phyloP scores from a whole-genome alignment of 2,113 vertebrate genomes.

The Octodon degus region DNA sequence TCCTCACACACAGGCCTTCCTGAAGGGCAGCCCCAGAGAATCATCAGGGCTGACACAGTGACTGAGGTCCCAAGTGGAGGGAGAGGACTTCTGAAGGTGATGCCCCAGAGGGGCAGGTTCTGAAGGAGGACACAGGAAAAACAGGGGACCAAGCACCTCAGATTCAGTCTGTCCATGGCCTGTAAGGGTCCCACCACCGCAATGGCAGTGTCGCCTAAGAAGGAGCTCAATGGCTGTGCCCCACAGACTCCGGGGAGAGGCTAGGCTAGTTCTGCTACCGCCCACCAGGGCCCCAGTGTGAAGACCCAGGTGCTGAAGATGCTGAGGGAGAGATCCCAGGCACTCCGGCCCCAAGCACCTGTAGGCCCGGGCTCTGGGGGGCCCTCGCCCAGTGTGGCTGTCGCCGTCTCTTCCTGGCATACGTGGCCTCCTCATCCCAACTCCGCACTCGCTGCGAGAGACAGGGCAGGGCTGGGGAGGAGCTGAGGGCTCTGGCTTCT shows the following conservation, averaged over 20 bases:
- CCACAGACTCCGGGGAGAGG: constrained; percentile 90
- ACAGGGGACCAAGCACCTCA: not conserved
- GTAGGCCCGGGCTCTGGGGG: constrained; percentile 89
- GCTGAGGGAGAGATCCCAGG: constrained; percentile 83
- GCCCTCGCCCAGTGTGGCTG: not conserved
- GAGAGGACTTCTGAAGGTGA: not conserved
- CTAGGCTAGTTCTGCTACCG: constrained; percentile 91
- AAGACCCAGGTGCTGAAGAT: constrained; percentile 93
- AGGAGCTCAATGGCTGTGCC: constrained; percentile 95
- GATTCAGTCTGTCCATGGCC: constrained; percentile 81
- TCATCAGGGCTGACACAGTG: not conserved
- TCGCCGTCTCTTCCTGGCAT: constrained; percentile 89
- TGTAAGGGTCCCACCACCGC: constrained; percentile 85
- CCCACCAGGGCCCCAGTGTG: constrained; percentile 93
- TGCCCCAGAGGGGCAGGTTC: not conserved
- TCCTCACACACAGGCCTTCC: not conserved
- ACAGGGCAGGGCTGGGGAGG: not conserved
- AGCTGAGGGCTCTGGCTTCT: constrained; percentile 14
- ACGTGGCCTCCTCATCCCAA: constrained; percentile 91
- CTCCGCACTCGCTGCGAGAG: not conserved
- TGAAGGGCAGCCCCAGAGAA: not conserved
- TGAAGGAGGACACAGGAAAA: not conserved
- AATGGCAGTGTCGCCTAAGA: constrained; percentile 90
- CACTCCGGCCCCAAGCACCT: constrained; percentile 93
- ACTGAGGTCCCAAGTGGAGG: not conserved